Conservation (phyloP, 2,888 invertebrate genomes). For the Eupithecia insigniata region DNA sequence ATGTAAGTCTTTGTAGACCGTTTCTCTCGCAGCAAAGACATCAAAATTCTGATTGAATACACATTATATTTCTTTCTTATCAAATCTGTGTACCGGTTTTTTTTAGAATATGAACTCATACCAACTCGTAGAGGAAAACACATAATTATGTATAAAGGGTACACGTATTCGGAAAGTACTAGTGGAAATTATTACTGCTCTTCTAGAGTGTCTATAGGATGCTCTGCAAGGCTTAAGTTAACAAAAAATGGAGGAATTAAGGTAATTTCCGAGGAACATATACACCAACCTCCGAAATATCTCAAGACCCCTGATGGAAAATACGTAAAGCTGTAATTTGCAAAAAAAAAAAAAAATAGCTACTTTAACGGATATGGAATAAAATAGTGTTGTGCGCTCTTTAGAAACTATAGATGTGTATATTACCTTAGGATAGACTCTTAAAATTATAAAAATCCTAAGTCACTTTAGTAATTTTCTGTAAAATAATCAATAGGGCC, state of each 20-base stretch:
- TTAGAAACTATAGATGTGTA: too few species aligned
- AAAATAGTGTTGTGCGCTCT: background rate
- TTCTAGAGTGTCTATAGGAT: slow-evolving; percentile 1
- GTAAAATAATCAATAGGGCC: too few species aligned
- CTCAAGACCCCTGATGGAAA: background rate
- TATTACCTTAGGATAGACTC: too few species aligned
- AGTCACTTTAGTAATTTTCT: too few species aligned
- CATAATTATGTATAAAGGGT: slow-evolving; percentile 49
- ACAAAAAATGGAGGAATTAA: background rate
- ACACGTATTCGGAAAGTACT: slow-evolving; percentile 43
- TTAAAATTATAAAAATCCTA: too few species aligned
- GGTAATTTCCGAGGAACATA: too few species aligned
- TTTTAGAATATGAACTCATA: slow-evolving; percentile 37
- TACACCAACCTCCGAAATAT: slow-evolving; percentile 15
- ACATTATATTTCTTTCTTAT: background rate
- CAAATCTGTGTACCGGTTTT: background rate
- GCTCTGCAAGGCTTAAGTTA: slow-evolving; percentile 21
- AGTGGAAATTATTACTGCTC: slow-evolving; percentile 28
- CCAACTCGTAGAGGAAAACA: slow-evolving; percentile 47
- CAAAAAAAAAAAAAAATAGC: background rate
- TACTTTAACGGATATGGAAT: too few species aligned
- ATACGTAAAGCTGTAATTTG: slow-evolving; percentile 12
- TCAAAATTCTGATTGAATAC: background rate
- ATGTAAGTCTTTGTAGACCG: too few species aligned
- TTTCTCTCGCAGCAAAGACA: too few species aligned